Evolutionary conservation across 1,140 invertebrate species (phyloP), one percentile per base, ranked within the genome.

Genomic region (Megathymus violae): DNA sequence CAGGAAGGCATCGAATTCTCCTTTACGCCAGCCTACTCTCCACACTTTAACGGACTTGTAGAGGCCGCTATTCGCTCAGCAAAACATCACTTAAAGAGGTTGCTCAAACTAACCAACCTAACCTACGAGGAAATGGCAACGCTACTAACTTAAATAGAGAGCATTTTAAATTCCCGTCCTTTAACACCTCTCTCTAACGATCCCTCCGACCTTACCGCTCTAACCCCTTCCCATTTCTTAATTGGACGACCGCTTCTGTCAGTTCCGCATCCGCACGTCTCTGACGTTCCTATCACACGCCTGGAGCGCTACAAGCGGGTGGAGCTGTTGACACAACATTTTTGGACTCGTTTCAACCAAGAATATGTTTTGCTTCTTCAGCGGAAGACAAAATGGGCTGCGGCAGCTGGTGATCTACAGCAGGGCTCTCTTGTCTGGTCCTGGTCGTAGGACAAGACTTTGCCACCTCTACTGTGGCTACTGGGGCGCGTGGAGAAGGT

Each of bases 51-150:
- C 7, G 60, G 61, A 0, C 19, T 71, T 17, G 50, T 34, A 1
- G 66, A 68, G 19, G 66, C 60, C 1, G 60, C 59, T 2, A 58
- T 68, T 1, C 38, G 46, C 11, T 66, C 60, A 1, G 10, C 44
- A 0, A 70, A 70, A 47, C 36, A 51, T 25, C 61, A 64, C 38
- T 36, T 71, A 25, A 64, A 48, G n/a, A 47, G 56, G 11, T 6
- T 64, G 5, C 19, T 71, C 1, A 19, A 46, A n/a, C 41, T 60
- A n/a, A 59, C 60, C 6, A 11, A 71, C 40, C 19, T 71, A 13
- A 67, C 62, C 0, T 71, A 56, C 16, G 69, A 71, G 17, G 64
- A 71, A 36, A 52, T 67, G 43, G 19, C 14, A 16, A 71, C 61
- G 31, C 52, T 31, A 7, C 34, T 71, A 11, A 64, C 27, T 16